Conservation (phyloP, 2,797 vertebrate species). For the Pristis pectinata region DNA sequence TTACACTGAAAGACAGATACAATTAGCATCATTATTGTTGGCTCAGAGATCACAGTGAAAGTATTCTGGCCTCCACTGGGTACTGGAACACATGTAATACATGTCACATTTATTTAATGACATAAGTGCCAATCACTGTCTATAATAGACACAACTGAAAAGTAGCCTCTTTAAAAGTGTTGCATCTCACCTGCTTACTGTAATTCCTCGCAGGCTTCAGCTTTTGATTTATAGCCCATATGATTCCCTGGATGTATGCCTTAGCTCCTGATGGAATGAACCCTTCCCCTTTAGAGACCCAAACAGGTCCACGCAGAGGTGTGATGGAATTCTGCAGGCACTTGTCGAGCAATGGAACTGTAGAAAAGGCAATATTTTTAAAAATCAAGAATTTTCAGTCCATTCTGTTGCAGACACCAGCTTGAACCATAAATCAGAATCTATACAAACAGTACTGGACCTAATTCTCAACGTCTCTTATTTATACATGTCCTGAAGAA, state of each 20-base stretch:
- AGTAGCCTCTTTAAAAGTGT: constrained; percentile 41
- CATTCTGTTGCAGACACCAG: neutral
- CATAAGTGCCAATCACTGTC: constrained; percentile 49
- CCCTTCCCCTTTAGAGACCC: constrained; percentile 58
- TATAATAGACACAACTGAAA: constrained; percentile 39
- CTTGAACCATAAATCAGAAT: neutral
- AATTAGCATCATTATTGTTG: constrained; percentile 64
- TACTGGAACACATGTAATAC: constrained; percentile 55
- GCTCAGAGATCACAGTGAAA: constrained; percentile 61
- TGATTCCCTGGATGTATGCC: constrained; percentile 54
- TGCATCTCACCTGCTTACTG: constrained; percentile 65
- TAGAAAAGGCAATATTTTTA: constrained; percentile 44
- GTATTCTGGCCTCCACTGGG: constrained; percentile 54
- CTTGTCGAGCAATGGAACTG: constrained; percentile 57
- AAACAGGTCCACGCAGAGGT: constrained; percentile 55
- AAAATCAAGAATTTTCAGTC: constrained; percentile 40
- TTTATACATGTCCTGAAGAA: constrained; percentile 64
- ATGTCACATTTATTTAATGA: constrained; percentile 54
- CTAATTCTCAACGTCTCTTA: constrained; percentile 50
- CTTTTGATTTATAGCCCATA: constrained; percentile 53
- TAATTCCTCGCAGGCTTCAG: constrained; percentile 55
- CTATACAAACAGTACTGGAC: constrained; percentile 34
- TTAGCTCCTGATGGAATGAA: constrained; percentile 59
- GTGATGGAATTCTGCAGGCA: constrained; percentile 61
- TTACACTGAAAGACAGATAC: constrained; percentile 58